Evolutionary conservation across 2,797 vertebrate genomes (phyloP).

Genomic region (Hoplostethus mediterraneus): DNA sequence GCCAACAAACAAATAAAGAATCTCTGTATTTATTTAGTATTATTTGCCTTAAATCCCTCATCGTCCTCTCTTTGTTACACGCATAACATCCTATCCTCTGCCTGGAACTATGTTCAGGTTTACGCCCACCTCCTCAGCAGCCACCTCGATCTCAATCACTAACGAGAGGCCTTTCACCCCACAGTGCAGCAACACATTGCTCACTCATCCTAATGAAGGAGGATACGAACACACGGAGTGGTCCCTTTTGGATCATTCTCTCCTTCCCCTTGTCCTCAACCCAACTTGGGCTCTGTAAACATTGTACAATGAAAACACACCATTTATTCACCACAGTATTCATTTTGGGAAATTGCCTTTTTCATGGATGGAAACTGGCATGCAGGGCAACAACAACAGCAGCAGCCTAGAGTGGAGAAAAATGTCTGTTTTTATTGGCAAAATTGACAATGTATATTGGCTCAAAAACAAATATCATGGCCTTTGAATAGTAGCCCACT

Average conservation of each 20-base stretch:
- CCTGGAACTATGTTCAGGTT: constrained; percentile 43
- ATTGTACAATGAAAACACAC: neutral
- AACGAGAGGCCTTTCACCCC: constrained; percentile 76
- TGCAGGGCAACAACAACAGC: too few species aligned
- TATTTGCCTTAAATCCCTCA: constrained; percentile 30
- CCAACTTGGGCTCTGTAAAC: constrained; percentile 15
- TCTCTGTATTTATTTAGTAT: neutral
- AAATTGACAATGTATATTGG: too few species aligned
- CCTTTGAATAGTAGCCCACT: too few species aligned
- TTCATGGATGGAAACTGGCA: too few species aligned
- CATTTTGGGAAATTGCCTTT: too few species aligned
- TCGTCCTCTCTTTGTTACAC: constrained; percentile 25
- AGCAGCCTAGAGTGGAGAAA: too few species aligned
- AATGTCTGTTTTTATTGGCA: too few species aligned
- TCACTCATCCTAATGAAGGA: constrained; percentile 72
- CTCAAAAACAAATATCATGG: too few species aligned
- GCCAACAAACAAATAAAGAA: constrained; percentile 14
- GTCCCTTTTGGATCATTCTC: constrained; percentile 30
- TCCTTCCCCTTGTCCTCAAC: neutral
- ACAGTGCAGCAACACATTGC: constrained; percentile 45
- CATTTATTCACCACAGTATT: too few species aligned
- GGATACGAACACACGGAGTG: constrained; percentile 42
- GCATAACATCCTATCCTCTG: constrained; percentile 34
- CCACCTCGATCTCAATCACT: constrained; percentile 65
- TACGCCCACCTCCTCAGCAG: constrained; percentile 68